Evolutionary conservation across 2,888 invertebrate genomes (phyloP), one percentile per base, ranked within the genome.

Genomic region (Pammene fasciana): DNA sequence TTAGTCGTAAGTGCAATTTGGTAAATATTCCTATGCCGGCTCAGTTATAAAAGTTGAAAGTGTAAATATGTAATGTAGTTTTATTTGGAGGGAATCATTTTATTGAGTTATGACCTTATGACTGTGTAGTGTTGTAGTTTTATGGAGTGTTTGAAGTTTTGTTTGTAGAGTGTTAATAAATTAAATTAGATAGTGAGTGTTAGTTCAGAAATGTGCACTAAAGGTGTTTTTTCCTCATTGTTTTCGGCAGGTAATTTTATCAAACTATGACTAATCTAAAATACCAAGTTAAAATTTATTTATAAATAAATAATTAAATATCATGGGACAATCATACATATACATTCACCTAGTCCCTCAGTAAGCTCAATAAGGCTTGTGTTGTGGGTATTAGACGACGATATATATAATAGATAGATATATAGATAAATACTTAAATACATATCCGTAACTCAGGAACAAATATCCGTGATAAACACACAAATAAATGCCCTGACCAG

Each of bases 141-240:
- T 38, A 5, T 16, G 36, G 16, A 13, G 10, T 1, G 26, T 3
- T 16, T 6, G 13, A 36, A n/a, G n/a, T 38, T 36, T 54, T 16
- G 9, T 55, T 38, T 34, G 4, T 13, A 26, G 13, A 26, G 18
- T 41, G 1, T 60, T 6, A 60, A 61, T 36, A 18, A 16, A 48
- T 16, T 62, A n/a, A 45, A 41, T 50, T 50, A 52, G 36, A 38
- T 1, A 13, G 16, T 18, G 18, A 34, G 3, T 48, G 46, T 16
- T 26, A 43, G 41, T 38, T n/a, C 26, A 26, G 16, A 56, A 71
- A 68, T 72, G 71, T 60, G 26, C 56, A 57, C 66, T 13, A 72
- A 71, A 68, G n/a, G 68, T 16, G 55, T 65, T 5, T 68, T 71
- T 38, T 68, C 60, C 11, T 66, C 65, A 9, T 54, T 71, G 13